These are phyloP conservation scores for Hycleus cichorii DNA, from an alignment of 1,140 invertebrate species.

Conservation along the genomic window DNA sequence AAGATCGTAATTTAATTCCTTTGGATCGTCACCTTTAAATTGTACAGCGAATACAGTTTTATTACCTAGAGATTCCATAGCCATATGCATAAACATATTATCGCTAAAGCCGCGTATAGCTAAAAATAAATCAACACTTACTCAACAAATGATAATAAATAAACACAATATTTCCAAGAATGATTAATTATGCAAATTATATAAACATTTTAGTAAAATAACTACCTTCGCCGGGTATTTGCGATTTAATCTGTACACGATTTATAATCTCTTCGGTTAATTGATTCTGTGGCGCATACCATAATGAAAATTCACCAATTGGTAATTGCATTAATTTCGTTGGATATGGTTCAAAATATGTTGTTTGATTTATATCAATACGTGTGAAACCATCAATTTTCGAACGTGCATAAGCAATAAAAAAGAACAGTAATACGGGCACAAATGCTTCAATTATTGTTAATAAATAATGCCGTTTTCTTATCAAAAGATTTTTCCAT, in stretches of 20 bases:
- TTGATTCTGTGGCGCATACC: constrained; percentile 37
- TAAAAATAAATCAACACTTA: background rate
- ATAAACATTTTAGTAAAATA: background rate
- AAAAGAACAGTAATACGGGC: constrained; percentile 35
- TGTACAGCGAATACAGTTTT: too few relatives aligned
- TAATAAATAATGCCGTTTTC: constrained; percentile 41
- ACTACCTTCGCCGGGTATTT: constrained; percentile 36
- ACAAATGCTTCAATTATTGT: constrained; percentile 40
- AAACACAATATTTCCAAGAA: too few relatives aligned
- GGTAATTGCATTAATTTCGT: constrained; percentile 13
- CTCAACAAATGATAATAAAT: too few relatives aligned
- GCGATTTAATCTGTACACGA: constrained; percentile 34
- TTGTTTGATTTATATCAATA: constrained; percentile 22
- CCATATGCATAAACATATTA: constrained; percentile 1
- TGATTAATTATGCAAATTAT: too few relatives aligned
- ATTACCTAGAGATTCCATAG: too few relatives aligned
- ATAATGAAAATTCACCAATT: constrained; percentile 26
- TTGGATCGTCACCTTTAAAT: constrained; percentile 28
- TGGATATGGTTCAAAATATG: constrained; percentile 12
- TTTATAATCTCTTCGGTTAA: constrained; percentile 37
- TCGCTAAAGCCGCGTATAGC: background rate
- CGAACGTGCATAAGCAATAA: constrained; percentile 34
- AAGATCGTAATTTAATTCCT: constrained; percentile 21
- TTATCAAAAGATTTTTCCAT: constrained; percentile 42
- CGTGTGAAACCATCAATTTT: constrained; percentile 30